Evolutionary conservation across 1,140 invertebrate species (phyloP).

Genomic region (Tribolium castaneum): DNA sequence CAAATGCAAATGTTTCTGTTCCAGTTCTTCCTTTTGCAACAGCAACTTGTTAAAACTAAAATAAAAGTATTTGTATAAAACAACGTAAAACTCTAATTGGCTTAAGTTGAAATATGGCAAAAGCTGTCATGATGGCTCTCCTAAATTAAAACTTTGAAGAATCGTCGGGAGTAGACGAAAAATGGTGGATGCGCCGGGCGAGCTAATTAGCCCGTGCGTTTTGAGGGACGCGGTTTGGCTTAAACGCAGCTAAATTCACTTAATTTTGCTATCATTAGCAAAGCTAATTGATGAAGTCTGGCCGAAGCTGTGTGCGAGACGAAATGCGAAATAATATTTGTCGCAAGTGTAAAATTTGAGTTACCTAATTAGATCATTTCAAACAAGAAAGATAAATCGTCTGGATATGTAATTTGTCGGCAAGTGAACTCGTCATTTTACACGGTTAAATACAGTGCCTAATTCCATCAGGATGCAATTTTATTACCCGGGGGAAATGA

Average conservation of each 20-base stretch:
- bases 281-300: conserved; percentile 15
- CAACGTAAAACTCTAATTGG: neutral
- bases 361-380: neutral
- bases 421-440: conserved; percentile 24
- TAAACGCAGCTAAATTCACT: neutral
- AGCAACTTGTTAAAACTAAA: conserved; percentile 91
- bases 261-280: conserved; percentile 19
- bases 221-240: neutral
- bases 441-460: conserved; percentile 20
- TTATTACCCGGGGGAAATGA: conserved; percentile 28
- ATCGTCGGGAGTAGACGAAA: neutral
- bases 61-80: conserved; percentile 47
- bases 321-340: neutral
- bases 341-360: neutral
- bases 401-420: conserved; percentile 12
- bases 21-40: conserved; percentile 91
- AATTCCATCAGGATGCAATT: conserved; percentile 32
- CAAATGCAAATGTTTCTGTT: conserved; percentile 93
- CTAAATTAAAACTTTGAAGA: neutral
- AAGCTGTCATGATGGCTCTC: neutral
- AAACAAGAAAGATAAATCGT: conserved; percentile 21
- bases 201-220: neutral
- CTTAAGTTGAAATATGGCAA: neutral
- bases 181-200: conserved; percentile 18
- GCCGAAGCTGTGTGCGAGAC: neutral